A percentile compares a stretch with the other conserved stretches of the same genome.
Conservation (phyloP, 2,113 vertebrate species). For the Esox niger region DNA sequence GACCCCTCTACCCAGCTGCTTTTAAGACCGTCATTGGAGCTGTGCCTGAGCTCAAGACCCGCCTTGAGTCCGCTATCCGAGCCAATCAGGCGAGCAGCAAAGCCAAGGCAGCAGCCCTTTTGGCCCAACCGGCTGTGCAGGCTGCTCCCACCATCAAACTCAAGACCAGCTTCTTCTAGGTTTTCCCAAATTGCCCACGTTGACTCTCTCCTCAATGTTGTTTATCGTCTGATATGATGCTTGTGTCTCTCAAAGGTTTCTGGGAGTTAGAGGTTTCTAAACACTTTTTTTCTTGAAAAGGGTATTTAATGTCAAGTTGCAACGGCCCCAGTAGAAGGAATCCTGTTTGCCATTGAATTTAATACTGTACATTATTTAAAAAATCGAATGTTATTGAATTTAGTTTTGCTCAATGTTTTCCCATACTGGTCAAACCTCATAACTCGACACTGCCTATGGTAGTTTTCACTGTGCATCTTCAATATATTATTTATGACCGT, state of each 20-base stretch:
- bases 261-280: constrained; percentile 1
- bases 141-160: constrained; percentile 96
- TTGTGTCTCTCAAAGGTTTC: constrained; percentile 35
- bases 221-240: constrained; percentile 8
- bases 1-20: constrained; percentile 92
- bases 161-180: constrained; percentile 96
- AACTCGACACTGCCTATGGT: not conserved
- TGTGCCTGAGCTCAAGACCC: constrained; percentile 90
- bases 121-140: constrained; percentile 83
- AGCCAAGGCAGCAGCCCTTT: constrained; percentile 85
- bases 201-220: constrained; percentile 12
- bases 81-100: constrained; percentile 92
- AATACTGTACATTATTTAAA: constrained; percentile 26
- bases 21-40: constrained; percentile 98
- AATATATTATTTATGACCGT: not conserved
- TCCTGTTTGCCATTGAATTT: constrained; percentile 28
- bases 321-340: not conserved
- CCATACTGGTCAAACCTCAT: not conserved
- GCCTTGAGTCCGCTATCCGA: constrained; percentile 90
- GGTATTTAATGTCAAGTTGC: constrained; percentile 42
- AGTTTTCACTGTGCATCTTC: not conserved
- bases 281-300: no score
- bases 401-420: not conserved
- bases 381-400: constrained; percentile 5
- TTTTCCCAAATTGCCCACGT: constrained; percentile 2